A percentile compares a stretch with the other conserved stretches of the same genome.
phyloP scores from a whole-genome alignment of 2,797 vertebrate genomes.

The Steatocranus sp. region DNA sequence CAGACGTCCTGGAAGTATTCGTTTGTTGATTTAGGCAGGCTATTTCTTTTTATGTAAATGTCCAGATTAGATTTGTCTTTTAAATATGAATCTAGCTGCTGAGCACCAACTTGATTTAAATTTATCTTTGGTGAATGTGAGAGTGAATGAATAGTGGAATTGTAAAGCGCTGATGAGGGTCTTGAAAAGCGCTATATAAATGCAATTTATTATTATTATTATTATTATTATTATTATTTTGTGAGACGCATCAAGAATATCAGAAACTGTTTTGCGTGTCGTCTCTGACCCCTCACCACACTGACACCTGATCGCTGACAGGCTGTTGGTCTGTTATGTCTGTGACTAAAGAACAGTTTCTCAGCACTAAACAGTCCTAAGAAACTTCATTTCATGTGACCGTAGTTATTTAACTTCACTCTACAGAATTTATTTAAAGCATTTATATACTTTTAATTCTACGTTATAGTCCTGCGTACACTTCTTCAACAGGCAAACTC shows the following conservation, averaged over 20 bases:
- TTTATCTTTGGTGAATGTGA: no score
- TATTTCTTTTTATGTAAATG: not conserved
- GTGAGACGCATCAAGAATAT: not conserved
- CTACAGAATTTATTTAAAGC: not conserved
- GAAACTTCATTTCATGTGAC: not conserved
- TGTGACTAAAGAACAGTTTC: not conserved
- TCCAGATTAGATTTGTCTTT: not conserved
- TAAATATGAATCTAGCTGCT: not conserved
- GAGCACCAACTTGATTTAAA: fast-evolving
- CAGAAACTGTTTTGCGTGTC: not conserved
- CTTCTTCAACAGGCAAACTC: not conserved
- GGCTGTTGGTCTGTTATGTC: not conserved
- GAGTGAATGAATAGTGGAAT: no score
- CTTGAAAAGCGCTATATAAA: no score
- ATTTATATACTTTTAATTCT: not conserved
- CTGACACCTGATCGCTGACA: not conserved
- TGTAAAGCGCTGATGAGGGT: no score
- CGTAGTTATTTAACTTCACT: not conserved
- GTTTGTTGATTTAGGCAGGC: not conserved
- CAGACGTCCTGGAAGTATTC: not conserved
- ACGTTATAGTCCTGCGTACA: not conserved
- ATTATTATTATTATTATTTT: no score
- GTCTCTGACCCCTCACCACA: not conserved
- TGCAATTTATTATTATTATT: no score
- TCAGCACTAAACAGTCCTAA: not conserved